These are phyloP conservation scores for Atherinosoma microstoma DNA, from an alignment of 2,797 vertebrate genomes.

Conservation along the genomic window DNA sequence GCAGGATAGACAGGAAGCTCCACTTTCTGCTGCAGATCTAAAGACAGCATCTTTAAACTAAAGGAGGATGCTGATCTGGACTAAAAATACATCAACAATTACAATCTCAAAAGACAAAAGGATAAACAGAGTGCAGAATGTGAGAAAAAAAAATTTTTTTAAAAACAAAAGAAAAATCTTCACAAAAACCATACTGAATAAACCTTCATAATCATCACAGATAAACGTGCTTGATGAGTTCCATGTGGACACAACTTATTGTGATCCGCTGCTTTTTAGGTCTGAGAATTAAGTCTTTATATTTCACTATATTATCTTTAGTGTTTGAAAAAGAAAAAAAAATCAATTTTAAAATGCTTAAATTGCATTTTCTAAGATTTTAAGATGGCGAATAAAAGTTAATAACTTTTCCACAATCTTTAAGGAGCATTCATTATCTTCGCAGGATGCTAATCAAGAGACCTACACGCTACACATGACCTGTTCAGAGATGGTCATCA, in stretches of 20 bases:
- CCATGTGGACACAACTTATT: background rate
- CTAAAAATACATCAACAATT: background rate
- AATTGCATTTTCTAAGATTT: too few relatives aligned
- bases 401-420: too few relatives aligned
- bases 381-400: too few relatives aligned
- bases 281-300: background rate
- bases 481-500: background rate
- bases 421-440: too few relatives aligned
- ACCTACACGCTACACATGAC: background rate
- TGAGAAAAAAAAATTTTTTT: background rate
- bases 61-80: background rate
- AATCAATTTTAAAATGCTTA: too few relatives aligned
- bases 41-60: background rate
- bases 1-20: background rate
- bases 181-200: background rate
- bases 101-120: constrained; percentile 7
- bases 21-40: background rate
- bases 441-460: too few relatives aligned
- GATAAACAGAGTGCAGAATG: constrained; percentile 30
- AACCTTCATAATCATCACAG: constrained; percentile 24
- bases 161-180: background rate
- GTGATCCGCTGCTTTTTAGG: too few relatives aligned
- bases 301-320: too few relatives aligned
- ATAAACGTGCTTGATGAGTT: background rate
- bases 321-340: too few relatives aligned